Percentiles rank a stretch among this genome's conserved stretches.
phyloP scores from a whole-genome alignment of 1,140 invertebrate species.

The Macrosteles quadrilineatus region DNA sequence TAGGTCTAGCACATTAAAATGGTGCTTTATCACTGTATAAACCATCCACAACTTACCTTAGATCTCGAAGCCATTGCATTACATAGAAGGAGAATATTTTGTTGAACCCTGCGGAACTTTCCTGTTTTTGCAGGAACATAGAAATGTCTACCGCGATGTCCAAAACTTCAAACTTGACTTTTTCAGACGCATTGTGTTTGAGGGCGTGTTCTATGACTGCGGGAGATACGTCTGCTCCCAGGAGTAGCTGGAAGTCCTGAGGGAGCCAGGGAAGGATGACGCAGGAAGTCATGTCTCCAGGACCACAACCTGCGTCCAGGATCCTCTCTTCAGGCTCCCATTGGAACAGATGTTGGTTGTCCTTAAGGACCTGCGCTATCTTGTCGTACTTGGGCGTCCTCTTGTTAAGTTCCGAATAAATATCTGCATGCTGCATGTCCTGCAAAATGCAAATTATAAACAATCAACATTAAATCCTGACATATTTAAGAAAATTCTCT shows the following conservation, averaged over 20 bases:
- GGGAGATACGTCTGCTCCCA: slow-evolving; percentile 3
- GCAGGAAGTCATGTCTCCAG: background rate
- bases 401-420: background rate
- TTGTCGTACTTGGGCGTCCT: background rate
- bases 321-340: slow-evolving; percentile 4
- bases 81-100: slow-evolving; percentile 16
- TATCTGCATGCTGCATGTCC: slow-evolving; percentile 6
- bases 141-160: background rate
- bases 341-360: background rate
- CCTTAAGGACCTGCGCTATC: background rate
- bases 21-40: too few relatives aligned
- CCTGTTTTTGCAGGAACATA: background rate
- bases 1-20: too few relatives aligned
- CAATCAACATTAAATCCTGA: too few relatives aligned
- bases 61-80: slow-evolving; percentile 1
- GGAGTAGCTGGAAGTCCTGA: background rate
- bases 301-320: slow-evolving; percentile 15
- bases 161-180: background rate
- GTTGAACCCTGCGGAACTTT: background rate
- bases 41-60: background rate
- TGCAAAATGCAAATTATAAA: background rate
- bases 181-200: background rate
- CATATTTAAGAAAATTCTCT: too few relatives aligned
- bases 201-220: background rate
- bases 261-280: background rate